Percentiles rank a stretch among this genome's conserved stretches.
Evolutionary conservation across 2,113 vertebrate genomes (phyloP).

Genomic region (Siniperca knerii): DNA sequence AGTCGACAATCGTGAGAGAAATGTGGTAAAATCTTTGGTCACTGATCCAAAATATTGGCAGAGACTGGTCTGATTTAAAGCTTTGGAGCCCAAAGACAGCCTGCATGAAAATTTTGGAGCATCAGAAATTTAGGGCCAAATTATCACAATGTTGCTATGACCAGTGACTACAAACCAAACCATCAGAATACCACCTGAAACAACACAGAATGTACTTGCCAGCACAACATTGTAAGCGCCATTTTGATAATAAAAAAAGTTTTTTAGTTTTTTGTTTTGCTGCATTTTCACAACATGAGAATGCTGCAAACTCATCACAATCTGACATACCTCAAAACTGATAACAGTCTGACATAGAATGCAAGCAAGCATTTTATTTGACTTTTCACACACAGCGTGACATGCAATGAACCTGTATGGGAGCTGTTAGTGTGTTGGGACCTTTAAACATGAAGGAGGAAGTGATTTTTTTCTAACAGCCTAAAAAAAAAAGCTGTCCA

Average conservation of each 20-base stretch:
- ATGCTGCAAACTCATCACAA: background rate
- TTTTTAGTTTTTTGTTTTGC: background rate
- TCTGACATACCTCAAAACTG: background rate
- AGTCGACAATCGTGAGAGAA: background rate
- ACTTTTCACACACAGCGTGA: background rate
- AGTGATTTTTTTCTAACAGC: background rate
- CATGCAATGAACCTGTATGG: background rate
- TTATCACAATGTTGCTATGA: background rate
- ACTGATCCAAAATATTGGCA: background rate
- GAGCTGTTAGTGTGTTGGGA: background rate
- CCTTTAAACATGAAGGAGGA: slow-evolving; percentile 11
- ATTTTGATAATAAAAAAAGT: no score
- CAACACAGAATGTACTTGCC: background rate
- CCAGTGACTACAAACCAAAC: background rate
- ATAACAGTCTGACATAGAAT: background rate
- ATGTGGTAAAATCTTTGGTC: background rate
- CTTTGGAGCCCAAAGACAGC: background rate
- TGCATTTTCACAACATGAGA: background rate
- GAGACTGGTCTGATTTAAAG: background rate
- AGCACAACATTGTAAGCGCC: no score
- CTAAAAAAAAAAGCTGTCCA: background rate
- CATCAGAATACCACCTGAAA: background rate
- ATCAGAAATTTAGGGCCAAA: background rate
- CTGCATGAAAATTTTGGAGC: background rate
- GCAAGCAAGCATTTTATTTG: background rate